phyloP scores from a whole-genome alignment of 2,113 vertebrate species.

The Marmota flaviventris region DNA sequence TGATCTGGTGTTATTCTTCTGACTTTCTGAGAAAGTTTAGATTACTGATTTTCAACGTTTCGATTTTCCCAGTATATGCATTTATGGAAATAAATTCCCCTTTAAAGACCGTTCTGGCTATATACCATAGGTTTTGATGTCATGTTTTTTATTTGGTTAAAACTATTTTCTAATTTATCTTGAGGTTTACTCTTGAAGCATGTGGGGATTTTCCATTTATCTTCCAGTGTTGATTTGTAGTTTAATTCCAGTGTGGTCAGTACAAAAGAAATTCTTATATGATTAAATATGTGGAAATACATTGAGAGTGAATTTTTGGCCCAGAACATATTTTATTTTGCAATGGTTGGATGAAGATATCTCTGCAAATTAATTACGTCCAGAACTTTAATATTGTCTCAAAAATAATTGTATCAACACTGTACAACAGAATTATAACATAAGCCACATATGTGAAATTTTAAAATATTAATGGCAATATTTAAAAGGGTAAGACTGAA shows the following conservation, averaged over 20 bases:
- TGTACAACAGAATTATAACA: background rate
- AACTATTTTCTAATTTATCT: background rate
- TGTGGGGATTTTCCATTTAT: background rate
- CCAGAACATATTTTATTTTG: background rate
- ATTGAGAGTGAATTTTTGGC: background rate
- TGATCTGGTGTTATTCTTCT: background rate
- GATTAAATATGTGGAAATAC: background rate
- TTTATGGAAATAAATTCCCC: background rate
- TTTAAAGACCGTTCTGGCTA: background rate
- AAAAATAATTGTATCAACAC: background rate
- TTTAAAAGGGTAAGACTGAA: background rate
- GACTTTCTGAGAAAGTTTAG: background rate
- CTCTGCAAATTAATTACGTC: background rate
- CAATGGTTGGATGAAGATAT: background rate
- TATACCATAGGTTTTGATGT: background rate
- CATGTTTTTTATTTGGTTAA: background rate
- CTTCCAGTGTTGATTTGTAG: background rate
- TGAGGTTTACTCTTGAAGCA: background rate
- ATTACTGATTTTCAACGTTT: background rate
- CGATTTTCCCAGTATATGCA: background rate
- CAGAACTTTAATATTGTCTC: background rate
- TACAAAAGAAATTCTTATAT: background rate
- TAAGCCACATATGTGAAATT: background rate
- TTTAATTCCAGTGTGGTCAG: background rate
- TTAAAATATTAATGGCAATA: background rate